These are phyloP conservation scores for Marronus borbonicus DNA, from an alignment of 2,888 invertebrate genomes.

Conservation along the genomic window DNA sequence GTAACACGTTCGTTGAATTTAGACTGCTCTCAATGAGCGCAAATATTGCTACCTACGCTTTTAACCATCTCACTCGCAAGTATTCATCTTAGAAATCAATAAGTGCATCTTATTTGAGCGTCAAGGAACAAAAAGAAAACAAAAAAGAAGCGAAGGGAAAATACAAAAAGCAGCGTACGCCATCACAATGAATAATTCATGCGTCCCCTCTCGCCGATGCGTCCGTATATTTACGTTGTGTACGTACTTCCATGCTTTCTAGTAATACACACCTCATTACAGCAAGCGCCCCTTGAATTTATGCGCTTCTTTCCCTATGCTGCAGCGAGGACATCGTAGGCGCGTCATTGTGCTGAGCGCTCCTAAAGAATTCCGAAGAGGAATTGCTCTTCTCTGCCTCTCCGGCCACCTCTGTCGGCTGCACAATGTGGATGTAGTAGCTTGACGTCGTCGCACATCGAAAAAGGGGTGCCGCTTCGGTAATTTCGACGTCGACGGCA, in stretches of 20 bases:
- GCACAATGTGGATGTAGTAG: slow-evolving; percentile 6
- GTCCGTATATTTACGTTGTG: slow-evolving; percentile 1
- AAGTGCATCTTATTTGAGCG: not conserved
- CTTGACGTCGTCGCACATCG: slow-evolving; percentile 1
- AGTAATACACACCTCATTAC: slow-evolving; percentile 23
- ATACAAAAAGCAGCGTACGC: slow-evolving; percentile 3
- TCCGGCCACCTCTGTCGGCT: not conserved
- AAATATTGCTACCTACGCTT: too few species aligned
- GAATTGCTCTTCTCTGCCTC: slow-evolving; percentile 12
- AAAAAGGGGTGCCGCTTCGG: slow-evolving; percentile 22
- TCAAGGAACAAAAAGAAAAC: not conserved
- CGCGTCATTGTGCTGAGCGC: slow-evolving; percentile 17
- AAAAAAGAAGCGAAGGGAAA: not conserved
- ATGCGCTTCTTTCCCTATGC: slow-evolving; percentile 16
- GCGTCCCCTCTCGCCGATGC: slow-evolving; percentile 9
- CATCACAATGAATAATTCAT: slow-evolving; percentile 23
- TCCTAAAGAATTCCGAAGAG: slow-evolving; percentile 21
- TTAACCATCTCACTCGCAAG: not conserved
- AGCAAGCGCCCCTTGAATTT: slow-evolving; percentile 21
- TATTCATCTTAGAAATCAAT: slow-evolving; percentile 15
- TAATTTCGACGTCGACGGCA: slow-evolving; percentile 21
- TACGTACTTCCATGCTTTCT: slow-evolving; percentile 9
- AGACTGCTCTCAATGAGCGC: too few species aligned
- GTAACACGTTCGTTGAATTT: too few species aligned
- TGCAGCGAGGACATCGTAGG: not conserved